A percentile compares a stretch with the other conserved stretches of the same genome.
Conservation (phyloP, 2,113 vertebrate genomes). For the Lichenostomus cassidix region DNA sequence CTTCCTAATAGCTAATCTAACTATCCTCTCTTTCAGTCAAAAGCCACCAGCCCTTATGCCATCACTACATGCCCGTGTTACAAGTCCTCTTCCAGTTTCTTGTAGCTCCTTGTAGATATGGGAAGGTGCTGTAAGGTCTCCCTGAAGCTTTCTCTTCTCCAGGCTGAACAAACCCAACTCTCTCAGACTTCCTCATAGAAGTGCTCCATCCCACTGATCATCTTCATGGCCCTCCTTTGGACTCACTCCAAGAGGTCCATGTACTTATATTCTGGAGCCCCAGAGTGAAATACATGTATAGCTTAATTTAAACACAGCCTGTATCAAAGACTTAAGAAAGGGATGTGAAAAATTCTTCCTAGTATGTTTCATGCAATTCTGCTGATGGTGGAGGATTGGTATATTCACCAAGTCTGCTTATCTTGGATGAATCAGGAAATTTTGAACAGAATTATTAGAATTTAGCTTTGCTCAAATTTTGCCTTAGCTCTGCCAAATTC, state of each 20-base stretch:
- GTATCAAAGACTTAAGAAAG: neutral
- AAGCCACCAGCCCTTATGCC: neutral
- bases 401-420: neutral
- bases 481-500: neutral
- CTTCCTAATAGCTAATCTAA: neutral
- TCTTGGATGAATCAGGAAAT: neutral
- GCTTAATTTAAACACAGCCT: neutral
- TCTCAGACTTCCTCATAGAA: neutral
- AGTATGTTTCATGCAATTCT: neutral
- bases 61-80: no score
- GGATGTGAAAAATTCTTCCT: neutral
- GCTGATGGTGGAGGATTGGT: neutral
- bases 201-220: neutral
- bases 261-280: accelerated
- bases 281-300: neutral
- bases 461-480: neutral
- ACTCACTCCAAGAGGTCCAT: neutral
- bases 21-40: neutral
- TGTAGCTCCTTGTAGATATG: neutral
- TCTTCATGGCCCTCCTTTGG: neutral
- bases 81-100: neutral
- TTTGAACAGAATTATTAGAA: neutral
- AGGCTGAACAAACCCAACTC: neutral
- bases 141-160: neutral
- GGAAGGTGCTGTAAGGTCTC: neutral